Evolutionary conservation across 1,140 invertebrate species (phyloP), one percentile per base, ranked within the genome.

Genomic region (Dreissena rostriformis): DNA sequence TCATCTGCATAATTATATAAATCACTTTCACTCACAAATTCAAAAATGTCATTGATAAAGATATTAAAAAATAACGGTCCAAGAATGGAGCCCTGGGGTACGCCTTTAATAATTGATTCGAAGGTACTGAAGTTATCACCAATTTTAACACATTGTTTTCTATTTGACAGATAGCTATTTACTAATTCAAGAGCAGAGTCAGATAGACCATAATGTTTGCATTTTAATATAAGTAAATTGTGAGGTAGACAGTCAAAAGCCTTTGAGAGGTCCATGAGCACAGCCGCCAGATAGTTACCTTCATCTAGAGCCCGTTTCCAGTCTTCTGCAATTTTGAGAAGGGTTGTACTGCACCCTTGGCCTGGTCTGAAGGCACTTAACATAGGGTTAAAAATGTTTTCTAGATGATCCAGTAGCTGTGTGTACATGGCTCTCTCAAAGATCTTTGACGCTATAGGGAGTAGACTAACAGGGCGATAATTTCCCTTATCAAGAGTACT

Each of bases 241-340:
- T 55, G 26, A 11, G 82, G 74, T 1, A 84, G 55, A 39, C 74
- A 77, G 63, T 70, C 82, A 61, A 77, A 84, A 0, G 74, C 81
- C 61, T 84, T 84, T 10, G 74, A 77, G 2, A 84, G n/a, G n/a
- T 84, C 73, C 72, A 84, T 84, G 15, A 84, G 29, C 63, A 79
- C 61, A 11, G 71, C 70, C 39, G 75, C 68, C 22, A 65, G 19
- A 78, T 51, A 84, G 24, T 84, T 39, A 26, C 73, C 73, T 26
- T 72, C 49, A 57, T 79, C 76, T 17, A 79, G 73, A 22, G 39
- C 73, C 17, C 39, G 49, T 71, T 63, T 84, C 74, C 66, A 78
- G 19, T 84, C 66, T 52, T 77, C 73, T 8, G 26, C 55, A 0
- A 84, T 57, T 72, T 19, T n/a, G 19, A 71, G 22, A 26, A 80